These are phyloP conservation scores for Columba guinea DNA, from an alignment of 2,797 vertebrate species.

Conservation along the genomic window DNA sequence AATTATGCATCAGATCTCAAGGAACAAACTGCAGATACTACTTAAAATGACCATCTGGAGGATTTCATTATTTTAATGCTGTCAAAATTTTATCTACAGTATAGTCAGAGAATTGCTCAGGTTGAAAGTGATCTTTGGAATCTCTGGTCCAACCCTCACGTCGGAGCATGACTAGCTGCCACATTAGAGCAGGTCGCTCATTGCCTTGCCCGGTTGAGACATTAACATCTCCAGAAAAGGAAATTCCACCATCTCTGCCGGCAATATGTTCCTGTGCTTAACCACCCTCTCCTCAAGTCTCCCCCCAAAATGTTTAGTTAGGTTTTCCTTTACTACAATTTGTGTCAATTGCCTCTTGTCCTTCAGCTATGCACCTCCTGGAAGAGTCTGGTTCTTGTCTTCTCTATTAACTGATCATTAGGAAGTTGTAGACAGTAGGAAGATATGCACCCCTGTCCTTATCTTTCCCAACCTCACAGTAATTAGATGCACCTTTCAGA, in stretches of 20 bases:
- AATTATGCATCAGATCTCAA: not conserved
- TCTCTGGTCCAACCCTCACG: rapidly evolving
- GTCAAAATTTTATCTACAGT: not conserved
- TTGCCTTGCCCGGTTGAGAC: not conserved
- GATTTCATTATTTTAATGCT: not conserved
- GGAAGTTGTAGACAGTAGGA: not conserved
- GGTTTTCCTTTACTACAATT: not conserved
- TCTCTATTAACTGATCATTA: not conserved
- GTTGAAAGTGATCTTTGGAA: not conserved
- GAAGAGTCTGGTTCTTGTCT: not conserved
- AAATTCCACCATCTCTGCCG: rapidly evolving
- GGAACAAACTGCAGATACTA: not conserved
- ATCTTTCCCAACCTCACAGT: not conserved
- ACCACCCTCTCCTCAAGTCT: not conserved
- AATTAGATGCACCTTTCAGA: not conserved
- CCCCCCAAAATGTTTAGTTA: not conserved
- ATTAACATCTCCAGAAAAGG: rapidly evolving
- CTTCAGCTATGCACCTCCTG: not conserved
- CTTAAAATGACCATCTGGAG: not conserved
- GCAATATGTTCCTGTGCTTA: not conserved
- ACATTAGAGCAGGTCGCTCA: not conserved
- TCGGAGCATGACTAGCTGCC: not conserved
- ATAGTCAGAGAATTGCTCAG: not conserved
- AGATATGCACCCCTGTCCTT: rapidly evolving
- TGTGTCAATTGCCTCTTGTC: not conserved